phyloP scores from a whole-genome alignment of 2,888 invertebrate genomes.

The Macaria notata region DNA sequence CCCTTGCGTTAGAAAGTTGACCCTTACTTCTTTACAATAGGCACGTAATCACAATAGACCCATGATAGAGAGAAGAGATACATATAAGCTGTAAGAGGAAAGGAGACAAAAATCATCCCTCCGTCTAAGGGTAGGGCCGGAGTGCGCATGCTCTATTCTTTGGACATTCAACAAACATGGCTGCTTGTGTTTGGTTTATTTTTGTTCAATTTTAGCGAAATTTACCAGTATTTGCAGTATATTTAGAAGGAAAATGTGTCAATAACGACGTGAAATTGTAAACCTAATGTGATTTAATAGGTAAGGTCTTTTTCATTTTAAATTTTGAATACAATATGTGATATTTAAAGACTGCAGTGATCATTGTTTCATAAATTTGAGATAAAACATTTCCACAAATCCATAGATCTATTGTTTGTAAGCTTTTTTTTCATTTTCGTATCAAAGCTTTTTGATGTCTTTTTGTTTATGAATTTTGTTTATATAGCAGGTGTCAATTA shows the following conservation, averaged over 20 bases:
- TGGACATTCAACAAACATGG: slow-evolving; percentile 69
- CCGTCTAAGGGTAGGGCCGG: slow-evolving; percentile 47
- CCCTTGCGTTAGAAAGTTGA: slow-evolving; percentile 56
- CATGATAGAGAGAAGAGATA: slow-evolving; percentile 40
- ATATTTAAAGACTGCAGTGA: no score
- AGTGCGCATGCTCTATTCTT: slow-evolving; percentile 58
- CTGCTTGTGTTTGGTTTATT: slow-evolving; percentile 59
- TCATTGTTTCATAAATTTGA: no score
- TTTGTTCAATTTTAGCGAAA: slow-evolving; percentile 30
- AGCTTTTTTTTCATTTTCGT: no score
- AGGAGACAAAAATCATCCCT: slow-evolving; percentile 58
- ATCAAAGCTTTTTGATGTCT: no score
- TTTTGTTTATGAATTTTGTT: no score
- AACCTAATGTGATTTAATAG: no score
- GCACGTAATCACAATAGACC: slow-evolving; percentile 56
- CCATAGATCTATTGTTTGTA: no score
- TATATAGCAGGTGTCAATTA: no score
- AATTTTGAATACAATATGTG: no score
- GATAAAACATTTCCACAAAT: no score
- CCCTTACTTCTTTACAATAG: slow-evolving; percentile 60
- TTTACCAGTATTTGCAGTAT: not conserved
- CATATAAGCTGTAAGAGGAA: slow-evolving; percentile 29
- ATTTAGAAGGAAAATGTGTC: slow-evolving; percentile 1
- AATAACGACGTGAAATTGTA: no score
- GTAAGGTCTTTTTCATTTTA: no score